Evolutionary conservation across 2,888 invertebrate genomes (phyloP), one percentile per base, ranked within the genome.

Genomic region (Cerceris rybyensis): DNA sequence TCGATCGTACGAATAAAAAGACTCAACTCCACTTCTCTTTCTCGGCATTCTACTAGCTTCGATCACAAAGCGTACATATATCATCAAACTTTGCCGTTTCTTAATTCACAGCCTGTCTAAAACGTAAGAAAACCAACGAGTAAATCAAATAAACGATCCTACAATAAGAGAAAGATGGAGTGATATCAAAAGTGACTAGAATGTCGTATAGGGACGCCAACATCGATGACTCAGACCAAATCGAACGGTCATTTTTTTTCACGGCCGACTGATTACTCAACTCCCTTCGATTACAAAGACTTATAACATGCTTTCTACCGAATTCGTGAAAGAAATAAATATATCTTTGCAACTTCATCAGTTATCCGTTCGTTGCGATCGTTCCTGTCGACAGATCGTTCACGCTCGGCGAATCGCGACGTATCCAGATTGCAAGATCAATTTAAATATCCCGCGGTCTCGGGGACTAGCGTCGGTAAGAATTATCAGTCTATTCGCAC

Each of bases 381-480:
- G 66, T 66, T 59, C 50, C 63, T 80, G 65, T 57, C 71, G 71
- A 46, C 64, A 76, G 67, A 78, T 75, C 70, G 75, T 87, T 86
- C 79, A 87, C 80, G 86, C 86, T 88, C 81, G 75, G 75, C 78
- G 81, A 83, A 84, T 83, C 86, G 88, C 86, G 69, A 82, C 85
- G 87, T 83, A 85, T 83, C 86, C 82, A 82, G 82, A 82, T 84
- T 83, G 76, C 82, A 71, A 82, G 87, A 87, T 86, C 88, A 86
- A 85, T 89, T 86, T 83, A 84, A 87, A 88, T 82, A 75, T 83
- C 78, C 81, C 59, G 76, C 74, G 71, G 72, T 63, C 55, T 65
- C 55, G 82, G 79, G 75, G 52, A 61, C 58, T 64, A 64, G 52
- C 55, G 73, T 57, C 64, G 61, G 66, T 65, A 60, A 60, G 65